phyloP scores from a whole-genome alignment of 2,888 invertebrate species.

The Notodonta ziczac region DNA sequence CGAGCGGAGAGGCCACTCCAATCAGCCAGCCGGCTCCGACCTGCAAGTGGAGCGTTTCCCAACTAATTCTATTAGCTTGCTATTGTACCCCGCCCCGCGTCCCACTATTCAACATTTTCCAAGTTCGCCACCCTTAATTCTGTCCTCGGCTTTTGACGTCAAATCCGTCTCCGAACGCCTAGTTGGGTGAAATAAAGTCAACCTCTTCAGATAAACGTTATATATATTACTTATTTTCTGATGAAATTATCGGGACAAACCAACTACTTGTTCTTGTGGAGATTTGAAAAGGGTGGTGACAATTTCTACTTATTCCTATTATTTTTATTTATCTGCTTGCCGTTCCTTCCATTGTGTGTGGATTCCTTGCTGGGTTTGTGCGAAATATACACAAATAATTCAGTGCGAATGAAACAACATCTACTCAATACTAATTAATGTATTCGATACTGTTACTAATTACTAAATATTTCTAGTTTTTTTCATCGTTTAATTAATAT shows the following conservation, averaged over 20 bases:
- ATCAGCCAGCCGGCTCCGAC: conserved; percentile 9
- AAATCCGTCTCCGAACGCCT: background rate
- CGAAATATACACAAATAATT: too few relatives aligned
- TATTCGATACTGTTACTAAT: background rate
- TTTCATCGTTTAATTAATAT: too few relatives aligned
- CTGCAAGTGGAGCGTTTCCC: conserved; percentile 8
- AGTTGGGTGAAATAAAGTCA: background rate
- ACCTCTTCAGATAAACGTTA: background rate
- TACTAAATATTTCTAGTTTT: background rate
- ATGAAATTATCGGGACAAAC: too few relatives aligned
- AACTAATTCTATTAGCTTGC: conserved; percentile 34
- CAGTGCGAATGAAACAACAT: too few relatives aligned
- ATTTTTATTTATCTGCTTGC: too few relatives aligned
- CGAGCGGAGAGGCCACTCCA: conserved; percentile 18
- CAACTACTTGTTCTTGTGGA: too few relatives aligned
- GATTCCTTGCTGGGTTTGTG: too few relatives aligned
- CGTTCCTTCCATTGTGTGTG: too few relatives aligned
- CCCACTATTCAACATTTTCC: background rate
- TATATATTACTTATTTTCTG: too few relatives aligned
- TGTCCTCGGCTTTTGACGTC: background rate
- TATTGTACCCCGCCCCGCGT: conserved; percentile 9
- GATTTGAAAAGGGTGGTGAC: too few relatives aligned
- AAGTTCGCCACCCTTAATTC: background rate
- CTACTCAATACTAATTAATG: too few relatives aligned
- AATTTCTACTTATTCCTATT: too few relatives aligned